These are phyloP conservation scores for Oscarella lobularis DNA, from an alignment of 37 sponge, comb jelly and placozoan species.

Conservation along the genomic window DNA sequence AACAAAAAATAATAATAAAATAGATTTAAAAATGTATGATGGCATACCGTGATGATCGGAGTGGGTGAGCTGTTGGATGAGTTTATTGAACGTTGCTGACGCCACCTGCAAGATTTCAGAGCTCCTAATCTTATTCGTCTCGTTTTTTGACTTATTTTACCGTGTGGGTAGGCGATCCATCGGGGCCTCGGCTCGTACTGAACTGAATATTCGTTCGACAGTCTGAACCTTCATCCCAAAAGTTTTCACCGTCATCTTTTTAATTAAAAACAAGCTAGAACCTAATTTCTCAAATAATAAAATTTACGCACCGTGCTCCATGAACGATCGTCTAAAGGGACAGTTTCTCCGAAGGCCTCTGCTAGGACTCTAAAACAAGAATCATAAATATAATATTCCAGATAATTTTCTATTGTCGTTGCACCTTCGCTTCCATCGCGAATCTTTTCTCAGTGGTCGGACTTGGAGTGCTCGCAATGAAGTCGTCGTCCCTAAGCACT, in stretches of 20 bases:
- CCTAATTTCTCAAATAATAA: no score
- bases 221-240: slow-evolving; percentile 71
- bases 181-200: background rate
- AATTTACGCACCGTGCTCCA: no score
- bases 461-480: no score
- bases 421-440: no score
- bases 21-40: background rate
- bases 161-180: slow-evolving; percentile 14
- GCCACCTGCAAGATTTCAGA: slow-evolving; percentile 11
- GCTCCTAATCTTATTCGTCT: background rate
- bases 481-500: no score
- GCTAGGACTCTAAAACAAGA: no score
- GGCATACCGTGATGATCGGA: slow-evolving; percentile 44
- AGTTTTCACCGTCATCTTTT: slow-evolving; percentile 32
- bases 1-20: background rate
- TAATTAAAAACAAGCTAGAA: no score
- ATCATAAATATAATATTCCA: no score
- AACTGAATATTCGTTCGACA: slow-evolving; percentile 40
- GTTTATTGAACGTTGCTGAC: slow-evolving; percentile 75
- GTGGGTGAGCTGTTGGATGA: slow-evolving; percentile 64
- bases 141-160: background rate
- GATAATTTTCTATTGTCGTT: no score
- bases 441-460: no score
- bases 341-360: no score
- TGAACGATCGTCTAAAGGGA: no score